Base-by-base conservation (phyloP, 2,888 invertebrate genomes). In the Watsonalla cultraria region DNA sequence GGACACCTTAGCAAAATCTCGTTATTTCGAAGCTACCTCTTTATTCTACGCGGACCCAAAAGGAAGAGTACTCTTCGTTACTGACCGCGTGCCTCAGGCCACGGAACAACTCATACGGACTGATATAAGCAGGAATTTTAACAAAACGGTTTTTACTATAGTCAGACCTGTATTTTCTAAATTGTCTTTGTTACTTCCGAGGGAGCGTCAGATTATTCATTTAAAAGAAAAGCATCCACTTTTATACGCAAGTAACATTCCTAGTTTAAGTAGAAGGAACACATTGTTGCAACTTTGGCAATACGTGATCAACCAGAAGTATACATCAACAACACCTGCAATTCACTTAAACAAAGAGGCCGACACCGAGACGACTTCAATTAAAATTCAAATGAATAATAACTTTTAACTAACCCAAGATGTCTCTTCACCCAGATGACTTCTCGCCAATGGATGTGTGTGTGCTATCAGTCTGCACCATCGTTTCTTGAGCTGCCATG, bases 361-460 rank as follows among this genome's bases (percentile, higher is more conserved):
- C 24, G 24, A 15, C 4, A 5, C 9, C 24, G 8, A 24, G 15
- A 24, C 9, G 8, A 24, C 46, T n/a, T n/a, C n/a, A n/a, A n/a
- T n/a, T n/a, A n/a, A n/a, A n/a, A n/a, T n/a, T n/a, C n/a, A n/a
- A n/a, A n/a, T n/a, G n/a, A n/a, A n/a, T n/a, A n/a, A n/a, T n/a
- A n/a, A n/a, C n/a, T n/a, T n/a, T n/a, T n/a, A n/a, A n/a, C n/a
- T n/a, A n/a, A 46, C 6, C 15, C 4, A 46, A 46, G 46, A 46
- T 46, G 15, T 46, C 46, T 7, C 24, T 46, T 7, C 46, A 46
- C 24, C 24, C 46, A 24, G 46, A 56, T 8, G 13, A 49, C 7
- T 61, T 45, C 42, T 5, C 63, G 7, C 61, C 60, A 0, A 63
- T 58, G 14, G 54, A 56, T 14, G 57, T 65, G 7, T 66, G 56